Evolutionary conservation across 2,797 vertebrate species (phyloP), one percentile per base, ranked within the genome.

Genomic region (Anisognathus igniventris): DNA sequence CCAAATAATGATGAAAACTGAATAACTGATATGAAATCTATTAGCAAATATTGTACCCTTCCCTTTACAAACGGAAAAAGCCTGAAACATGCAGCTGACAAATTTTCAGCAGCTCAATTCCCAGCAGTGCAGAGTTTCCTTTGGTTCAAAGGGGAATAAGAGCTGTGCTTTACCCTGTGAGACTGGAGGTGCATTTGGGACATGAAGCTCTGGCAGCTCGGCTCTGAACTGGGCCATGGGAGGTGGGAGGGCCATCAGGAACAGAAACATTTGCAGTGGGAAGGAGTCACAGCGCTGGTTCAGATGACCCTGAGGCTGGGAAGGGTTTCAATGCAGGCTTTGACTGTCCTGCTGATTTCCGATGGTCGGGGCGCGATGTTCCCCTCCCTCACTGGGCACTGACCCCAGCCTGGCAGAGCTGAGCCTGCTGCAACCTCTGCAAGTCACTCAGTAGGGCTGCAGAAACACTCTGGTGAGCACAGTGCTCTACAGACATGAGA

Each of bases 51-150:
- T 11, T 72, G 23, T 42, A 21, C 65, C 21, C 13, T 62, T 65
- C 87, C 13, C 62, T 66, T 86, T 70, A 58, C 64, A 88, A 87
- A 51, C 58, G 73, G 51, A 73, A 90, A n/a, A 24, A 86, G 27
- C 33, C 66, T 51, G 44, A 95, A 45, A 57, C 19, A 6, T 37
- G 42, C 47, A 71, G 47, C 25, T 70, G 66, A 90, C 47, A 85
- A 23, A 7, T 82, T 84, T 94, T 76, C 45, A 64, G 64, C 60
- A 71, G 40, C n/a, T 73, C 42, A 6, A 35, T 30, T 90, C 73
- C 54, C 40, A 66, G 66, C n/a, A 80, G 25, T 0, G 2, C 50
- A 53, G 45, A 42, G 33, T 48, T 73, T 30, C 14, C 3, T 66
- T 70, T 48, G 25, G 12, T 68, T 82, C 82, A 80, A 57, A 65